Evolutionary conservation across 1,140 invertebrate species (phyloP), one percentile per base, ranked within the genome.

Genomic region (Conus betulinus): DNA sequence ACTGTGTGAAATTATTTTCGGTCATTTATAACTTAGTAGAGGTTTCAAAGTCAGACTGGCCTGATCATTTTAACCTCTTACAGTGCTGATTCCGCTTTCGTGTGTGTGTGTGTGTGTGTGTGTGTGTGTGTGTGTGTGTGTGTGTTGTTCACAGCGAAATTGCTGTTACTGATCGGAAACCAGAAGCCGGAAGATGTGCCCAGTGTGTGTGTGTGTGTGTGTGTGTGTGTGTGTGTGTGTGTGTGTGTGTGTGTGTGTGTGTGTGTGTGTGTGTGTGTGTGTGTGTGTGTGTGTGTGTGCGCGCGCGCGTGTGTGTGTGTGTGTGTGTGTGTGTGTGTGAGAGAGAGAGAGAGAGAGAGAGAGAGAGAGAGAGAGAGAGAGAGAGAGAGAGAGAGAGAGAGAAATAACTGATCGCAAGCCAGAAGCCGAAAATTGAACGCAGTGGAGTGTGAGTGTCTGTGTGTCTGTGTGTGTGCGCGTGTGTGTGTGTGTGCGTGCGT

Each of bases 261-360:
- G 76, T 78, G 76, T 78, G 76, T 78, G 76, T 78, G 76, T 78
- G 27, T 78, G 76, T 78, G 76, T 78, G 76, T 78, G 76, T 74
- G 76, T 78, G 76, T 27, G 76, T 78, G 76, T 39, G 25, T 11
- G 76, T 78, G 76, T 78, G 76, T 51, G 76, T 27, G 76, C 39
- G n/a, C 39, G 76, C 39, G 76, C 39, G 76, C 39, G 76, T 78
- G 76, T 51, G 76, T 78, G 76, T 51, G 25, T 39, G 25, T 0
- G n/a, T 39, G 76, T 6, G 76, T 39, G 76, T 6, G 76, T 39
- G 76, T 6, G 76, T 78, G n/a, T n/a, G n/a, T n/a, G n/a, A n/a
- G n/a, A n/a, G n/a, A n/a, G n/a, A n/a, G n/a, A n/a, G n/a, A n/a
- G n/a, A n/a, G n/a, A n/a, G n/a, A n/a, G n/a, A n/a, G n/a, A n/a